Conservation (phyloP, 2,113 vertebrate species). For the Clarias batrachus region DNA sequence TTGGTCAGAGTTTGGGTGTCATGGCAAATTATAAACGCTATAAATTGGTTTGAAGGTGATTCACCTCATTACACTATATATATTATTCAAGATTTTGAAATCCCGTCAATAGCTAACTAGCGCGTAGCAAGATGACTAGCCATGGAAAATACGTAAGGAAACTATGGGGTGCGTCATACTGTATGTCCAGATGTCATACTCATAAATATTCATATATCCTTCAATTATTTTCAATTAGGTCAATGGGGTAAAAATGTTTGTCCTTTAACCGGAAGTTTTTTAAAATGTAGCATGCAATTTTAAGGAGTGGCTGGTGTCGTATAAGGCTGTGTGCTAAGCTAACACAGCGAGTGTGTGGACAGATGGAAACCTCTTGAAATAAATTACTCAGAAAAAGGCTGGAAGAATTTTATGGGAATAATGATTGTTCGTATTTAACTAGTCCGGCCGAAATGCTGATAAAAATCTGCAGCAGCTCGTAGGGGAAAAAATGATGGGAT, state of each 20-base stretch:
- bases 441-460: neutral
- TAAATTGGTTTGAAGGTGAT: neutral
- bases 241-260: neutral
- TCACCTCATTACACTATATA: neutral
- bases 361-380: neutral
- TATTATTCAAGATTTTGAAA: neutral
- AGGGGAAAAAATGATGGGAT: neutral
- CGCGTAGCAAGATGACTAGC: neutral
- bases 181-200: neutral
- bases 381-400: neutral
- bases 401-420: neutral
- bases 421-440: neutral
- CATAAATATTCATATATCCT: neutral
- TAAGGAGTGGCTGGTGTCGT: neutral
- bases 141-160: neutral
- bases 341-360: neutral
- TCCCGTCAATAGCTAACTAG: neutral
- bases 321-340: neutral
- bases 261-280: neutral
- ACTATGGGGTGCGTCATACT: neutral
- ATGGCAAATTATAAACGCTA: no score
- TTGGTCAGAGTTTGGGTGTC: neutral
- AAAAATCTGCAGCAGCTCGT: neutral
- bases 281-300: neutral
- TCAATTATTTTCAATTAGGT: neutral